Evolutionary conservation across 2,797 vertebrate genomes (phyloP).

Genomic region (Buphagus erythrorhynchus): DNA sequence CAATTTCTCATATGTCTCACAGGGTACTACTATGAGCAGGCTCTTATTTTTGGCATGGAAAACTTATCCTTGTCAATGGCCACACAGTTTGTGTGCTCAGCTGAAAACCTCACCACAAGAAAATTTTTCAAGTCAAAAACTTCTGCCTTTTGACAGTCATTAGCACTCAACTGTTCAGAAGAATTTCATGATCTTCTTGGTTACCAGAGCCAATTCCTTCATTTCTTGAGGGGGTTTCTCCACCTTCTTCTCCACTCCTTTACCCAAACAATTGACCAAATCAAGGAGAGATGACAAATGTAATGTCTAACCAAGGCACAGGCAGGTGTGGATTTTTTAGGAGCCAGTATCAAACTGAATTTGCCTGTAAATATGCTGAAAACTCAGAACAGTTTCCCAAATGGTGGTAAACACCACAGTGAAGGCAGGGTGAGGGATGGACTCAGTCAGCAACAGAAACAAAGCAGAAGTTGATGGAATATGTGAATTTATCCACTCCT

Average conservation of each 20-base stretch:
- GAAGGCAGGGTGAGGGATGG: not conserved
- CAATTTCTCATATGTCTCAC: not conserved
- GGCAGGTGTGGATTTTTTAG: not conserved
- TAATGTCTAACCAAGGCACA: not conserved
- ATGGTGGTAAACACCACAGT: not conserved
- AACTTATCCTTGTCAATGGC: not conserved
- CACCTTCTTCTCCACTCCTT: not conserved
- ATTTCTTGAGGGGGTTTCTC: not conserved
- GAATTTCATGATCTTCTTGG: not conserved
- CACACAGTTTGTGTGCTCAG: not conserved
- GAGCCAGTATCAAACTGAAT: not conserved
- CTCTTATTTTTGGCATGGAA: not conserved
- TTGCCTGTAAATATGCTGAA: not conserved
- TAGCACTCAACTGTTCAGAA: not conserved
- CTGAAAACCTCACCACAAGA: not conserved
- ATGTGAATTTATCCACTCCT: not conserved
- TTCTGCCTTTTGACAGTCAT: not conserved
- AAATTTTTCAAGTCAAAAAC: not conserved
- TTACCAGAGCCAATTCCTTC: not conserved
- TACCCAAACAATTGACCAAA: not conserved
- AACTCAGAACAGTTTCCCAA: not conserved
- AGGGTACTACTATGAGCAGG: not conserved
- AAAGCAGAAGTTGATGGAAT: not conserved
- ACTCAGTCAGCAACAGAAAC: slow-evolving; percentile 5
- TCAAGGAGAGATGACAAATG: not conserved